A percentile compares a stretch with the other conserved stretches of the same genome.
phyloP scores from a whole-genome alignment of 2,797 vertebrate species.

The Odontamblyopus lacepedii region DNA sequence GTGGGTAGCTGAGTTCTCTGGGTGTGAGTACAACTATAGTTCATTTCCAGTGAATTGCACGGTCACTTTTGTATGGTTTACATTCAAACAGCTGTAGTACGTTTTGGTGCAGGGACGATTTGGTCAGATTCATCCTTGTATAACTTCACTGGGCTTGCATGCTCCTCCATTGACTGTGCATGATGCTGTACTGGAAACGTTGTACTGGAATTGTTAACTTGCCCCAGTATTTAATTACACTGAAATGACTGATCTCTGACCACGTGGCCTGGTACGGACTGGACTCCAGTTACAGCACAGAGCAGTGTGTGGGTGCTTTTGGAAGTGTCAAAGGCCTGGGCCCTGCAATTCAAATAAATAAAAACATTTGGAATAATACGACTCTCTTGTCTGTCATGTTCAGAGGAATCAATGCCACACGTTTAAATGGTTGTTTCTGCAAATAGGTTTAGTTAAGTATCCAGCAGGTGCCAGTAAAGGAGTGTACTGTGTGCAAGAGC shows the following conservation, averaged over 20 bases:
- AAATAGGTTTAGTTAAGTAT: too few relatives aligned
- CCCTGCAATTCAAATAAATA: constrained; percentile 68
- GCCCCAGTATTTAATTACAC: constrained; percentile 66
- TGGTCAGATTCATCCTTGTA: constrained; percentile 18
- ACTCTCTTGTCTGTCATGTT: constrained; percentile 22
- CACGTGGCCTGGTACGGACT: constrained; percentile 48
- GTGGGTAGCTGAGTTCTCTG: constrained; percentile 48
- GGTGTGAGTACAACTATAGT: constrained; percentile 33
- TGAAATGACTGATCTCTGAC: constrained; percentile 54
- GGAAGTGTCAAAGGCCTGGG: constrained; percentile 70
- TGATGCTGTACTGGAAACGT: constrained; percentile 68
- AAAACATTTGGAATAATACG: constrained; percentile 65
- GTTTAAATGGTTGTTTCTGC: too few relatives aligned
- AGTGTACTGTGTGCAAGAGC: too few relatives aligned
- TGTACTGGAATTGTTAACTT: constrained; percentile 73
- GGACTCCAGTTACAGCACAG: constrained; percentile 47
- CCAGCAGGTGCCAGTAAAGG: too few relatives aligned
- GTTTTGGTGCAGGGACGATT: neutral
- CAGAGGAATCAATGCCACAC: neutral
- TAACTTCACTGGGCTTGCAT: constrained; percentile 64
- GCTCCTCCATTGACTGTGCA: constrained; percentile 71
- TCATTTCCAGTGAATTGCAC: constrained; percentile 30
- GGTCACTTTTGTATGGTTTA: constrained; percentile 4
- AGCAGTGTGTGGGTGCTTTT: constrained; percentile 59
- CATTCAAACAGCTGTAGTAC: constrained; percentile 7